Conservation (phyloP, 2,888 invertebrate genomes). For the Sussaba pulchella region DNA sequence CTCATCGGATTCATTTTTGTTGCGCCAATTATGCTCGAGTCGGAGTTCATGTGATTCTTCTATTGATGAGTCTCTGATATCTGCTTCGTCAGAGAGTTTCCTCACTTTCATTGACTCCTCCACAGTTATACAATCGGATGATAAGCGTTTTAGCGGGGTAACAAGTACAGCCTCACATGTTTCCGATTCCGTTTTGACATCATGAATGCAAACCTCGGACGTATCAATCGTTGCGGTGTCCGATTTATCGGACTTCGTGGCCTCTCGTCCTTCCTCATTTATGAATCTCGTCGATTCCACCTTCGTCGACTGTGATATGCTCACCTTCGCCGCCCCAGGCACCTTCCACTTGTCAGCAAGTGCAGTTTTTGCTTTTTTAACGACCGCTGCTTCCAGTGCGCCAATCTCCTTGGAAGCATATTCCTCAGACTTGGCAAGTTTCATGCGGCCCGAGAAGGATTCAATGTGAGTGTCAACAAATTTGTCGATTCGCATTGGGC, state of each 20-base stretch:
- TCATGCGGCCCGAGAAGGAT: conserved; percentile 47
- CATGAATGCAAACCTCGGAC: conserved; percentile 1
- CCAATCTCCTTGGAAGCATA: not conserved
- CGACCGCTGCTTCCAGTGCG: no score
- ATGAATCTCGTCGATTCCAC: not conserved
- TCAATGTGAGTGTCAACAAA: conserved; percentile 44
- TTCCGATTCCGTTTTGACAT: conserved; percentile 4
- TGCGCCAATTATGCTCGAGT: conserved; percentile 27
- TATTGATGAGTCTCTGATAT: conserved; percentile 1
- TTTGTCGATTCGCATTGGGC: conserved; percentile 53
- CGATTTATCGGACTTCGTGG: conserved; percentile 25
- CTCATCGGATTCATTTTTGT: conserved; percentile 8
- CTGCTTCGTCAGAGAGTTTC: not conserved
- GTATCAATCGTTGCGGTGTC: conserved; percentile 10
- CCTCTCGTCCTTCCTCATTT: conserved; percentile 19
- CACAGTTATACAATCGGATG: not conserved
- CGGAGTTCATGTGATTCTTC: conserved; percentile 25
- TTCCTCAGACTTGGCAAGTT: conserved; percentile 46
- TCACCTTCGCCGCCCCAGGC: not conserved
- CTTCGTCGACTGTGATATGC: conserved; percentile 6
- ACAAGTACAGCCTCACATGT: not conserved
- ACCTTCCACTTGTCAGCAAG: not conserved
- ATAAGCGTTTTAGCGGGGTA: not conserved
- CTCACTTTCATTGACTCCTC: not conserved
- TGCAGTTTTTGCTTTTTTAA: not conserved